phyloP scores from a whole-genome alignment of 30 jellyfish, hydroid and myxozoan genomes.

The Hydra vulgaris region DNA sequence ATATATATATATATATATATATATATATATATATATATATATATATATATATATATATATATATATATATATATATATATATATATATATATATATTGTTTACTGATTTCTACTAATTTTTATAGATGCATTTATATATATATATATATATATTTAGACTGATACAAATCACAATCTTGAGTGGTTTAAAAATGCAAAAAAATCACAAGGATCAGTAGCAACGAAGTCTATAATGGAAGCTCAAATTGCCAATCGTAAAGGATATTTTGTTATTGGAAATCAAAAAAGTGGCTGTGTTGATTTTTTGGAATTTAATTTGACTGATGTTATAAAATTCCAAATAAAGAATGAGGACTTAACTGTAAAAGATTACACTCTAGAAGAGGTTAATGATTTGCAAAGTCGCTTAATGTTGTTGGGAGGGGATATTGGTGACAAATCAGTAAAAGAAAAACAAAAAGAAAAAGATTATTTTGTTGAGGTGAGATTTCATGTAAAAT shows the following conservation, averaged over 20 bases:
- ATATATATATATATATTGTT: no score
- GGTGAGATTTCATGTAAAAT: slow-evolving; percentile 10
- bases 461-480: slow-evolving; percentile 42
- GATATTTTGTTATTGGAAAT: slow-evolving; percentile 37
- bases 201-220: slow-evolving; percentile 66
- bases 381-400: slow-evolving; percentile 59
- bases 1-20: no score
- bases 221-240: slow-evolving; percentile 54
- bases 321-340: not conserved
- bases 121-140: no score
- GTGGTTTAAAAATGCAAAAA: slow-evolving; percentile 53
- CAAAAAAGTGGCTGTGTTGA: not conserved
- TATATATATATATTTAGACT: no score
- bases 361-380: slow-evolving; percentile 23
- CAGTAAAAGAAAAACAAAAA: slow-evolving; percentile 14
- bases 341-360: not conserved
- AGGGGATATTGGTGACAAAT: slow-evolving; percentile 23
- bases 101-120: no score
- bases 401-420: slow-evolving; percentile 56
- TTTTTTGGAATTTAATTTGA: not conserved
- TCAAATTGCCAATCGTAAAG: slow-evolving; percentile 44
- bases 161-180: slow-evolving; percentile 40
- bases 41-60: no score
- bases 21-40: no score
- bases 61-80: no score